Evolutionary conservation across 2,888 invertebrate species (phyloP), one percentile per base, ranked within the genome.

Genomic region (Drosophila yooni): DNA sequence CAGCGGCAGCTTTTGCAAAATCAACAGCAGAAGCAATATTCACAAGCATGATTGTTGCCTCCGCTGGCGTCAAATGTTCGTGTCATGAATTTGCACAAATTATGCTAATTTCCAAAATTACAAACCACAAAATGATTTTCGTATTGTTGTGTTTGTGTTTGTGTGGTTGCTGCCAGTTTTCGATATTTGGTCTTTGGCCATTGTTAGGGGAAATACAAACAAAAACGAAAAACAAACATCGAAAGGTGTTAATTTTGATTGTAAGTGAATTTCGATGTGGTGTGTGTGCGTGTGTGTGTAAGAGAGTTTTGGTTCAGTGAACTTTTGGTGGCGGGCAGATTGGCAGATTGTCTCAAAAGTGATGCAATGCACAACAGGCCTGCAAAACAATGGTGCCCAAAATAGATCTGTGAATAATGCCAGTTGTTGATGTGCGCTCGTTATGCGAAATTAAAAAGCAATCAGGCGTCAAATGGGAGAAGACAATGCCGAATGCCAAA

Each of bases 11-110:
- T 57, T 46, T 53, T 36, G 38, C 46, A 52, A 62, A n/a, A 56
- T 56, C 48, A 61, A 36, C 48, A 25, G 29, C 40, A 21, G 18
- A 18, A 36, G 29, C 50, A 52, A 46, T 27, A 48, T 40, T 86
- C 74, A 21, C 10, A 27, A 69, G 70, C 53, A 61, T 58, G 65
- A 65, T 65, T 38, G 53, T 56, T 70, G 38, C 29, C 58, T 43
- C 65, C 46, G 1, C 53, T 54, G 58, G 68, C 67, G 51, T 52
- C 63, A 38, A 77, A 77, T 73, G 81, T 71, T 89, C 90, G 82
- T 86, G 89, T 82, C 87, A 73, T 88, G 87, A 88, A 90, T 88
- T 86, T 88, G 90, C 87, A 90, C 87, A 90, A 88, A 90, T 90
- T 88, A 89, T 88, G 87, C 87, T 90, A 88, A 90, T 87, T 90